phyloP scores from a whole-genome alignment of 1,140 invertebrate genomes.

The Pollicipes pollicipes region DNA sequence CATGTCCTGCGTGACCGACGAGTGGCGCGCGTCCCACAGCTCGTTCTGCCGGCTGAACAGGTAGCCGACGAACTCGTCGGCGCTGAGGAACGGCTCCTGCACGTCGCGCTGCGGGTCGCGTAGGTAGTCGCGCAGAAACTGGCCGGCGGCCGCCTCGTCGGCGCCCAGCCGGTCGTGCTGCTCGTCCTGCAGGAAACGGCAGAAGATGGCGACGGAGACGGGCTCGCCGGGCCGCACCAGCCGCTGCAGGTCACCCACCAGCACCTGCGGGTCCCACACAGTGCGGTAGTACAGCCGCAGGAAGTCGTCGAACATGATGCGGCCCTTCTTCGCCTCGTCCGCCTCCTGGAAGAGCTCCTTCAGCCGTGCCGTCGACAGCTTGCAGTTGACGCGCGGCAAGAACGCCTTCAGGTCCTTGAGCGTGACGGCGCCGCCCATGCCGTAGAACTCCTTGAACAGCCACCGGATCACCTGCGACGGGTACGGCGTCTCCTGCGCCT shows the following conservation, averaged over 20 bases:
- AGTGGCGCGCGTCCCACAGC: constrained; percentile 59
- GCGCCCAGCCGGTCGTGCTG: not conserved
- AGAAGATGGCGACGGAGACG: not conserved
- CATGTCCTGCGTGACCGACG: constrained; percentile 80
- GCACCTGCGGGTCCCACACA: constrained; percentile 47
- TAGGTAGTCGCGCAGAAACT: constrained; percentile 19
- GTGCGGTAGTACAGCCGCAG: constrained; percentile 65
- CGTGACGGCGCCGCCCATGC: constrained; percentile 65
- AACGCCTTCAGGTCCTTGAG: constrained; percentile 83
- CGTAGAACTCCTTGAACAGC: constrained; percentile 83
- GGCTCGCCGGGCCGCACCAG: not conserved
- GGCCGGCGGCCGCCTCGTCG: constrained; percentile 12
- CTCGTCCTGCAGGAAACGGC: not conserved
- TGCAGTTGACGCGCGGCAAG: constrained; percentile 72
- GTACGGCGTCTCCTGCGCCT: constrained; percentile 60
- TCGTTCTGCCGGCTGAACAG: constrained; percentile 88
- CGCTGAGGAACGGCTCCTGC: constrained; percentile 57
- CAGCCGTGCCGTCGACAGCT: constrained; percentile 66
- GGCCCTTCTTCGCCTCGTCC: constrained; percentile 52
- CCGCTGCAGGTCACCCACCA: constrained; percentile 15
- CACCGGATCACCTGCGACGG: constrained; percentile 75
- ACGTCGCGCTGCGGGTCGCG: constrained; percentile 38
- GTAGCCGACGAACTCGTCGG: constrained; percentile 77
- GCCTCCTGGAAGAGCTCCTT: constrained; percentile 68
- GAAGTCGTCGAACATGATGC: constrained; percentile 85